Percentiles rank a stretch among this genome's conserved stretches.
phyloP scores from a whole-genome alignment of 2,797 vertebrate species.

The Zenarchopterus dispar region DNA sequence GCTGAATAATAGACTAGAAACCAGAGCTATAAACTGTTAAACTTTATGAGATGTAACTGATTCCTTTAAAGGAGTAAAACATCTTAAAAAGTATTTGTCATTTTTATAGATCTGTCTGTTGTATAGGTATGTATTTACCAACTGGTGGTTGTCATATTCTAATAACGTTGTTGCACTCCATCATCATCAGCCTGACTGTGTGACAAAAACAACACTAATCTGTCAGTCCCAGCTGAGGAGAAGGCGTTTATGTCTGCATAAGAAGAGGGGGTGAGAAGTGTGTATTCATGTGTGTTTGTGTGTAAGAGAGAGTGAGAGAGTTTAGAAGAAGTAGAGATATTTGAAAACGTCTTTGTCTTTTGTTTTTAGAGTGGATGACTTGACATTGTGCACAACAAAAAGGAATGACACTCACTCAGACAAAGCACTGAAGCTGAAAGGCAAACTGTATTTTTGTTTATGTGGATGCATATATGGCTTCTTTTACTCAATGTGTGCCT shows the following conservation, averaged over 20 bases:
- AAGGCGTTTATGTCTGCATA: slow-evolving; percentile 44
- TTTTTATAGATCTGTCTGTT: slow-evolving; percentile 33
- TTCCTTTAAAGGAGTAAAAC: slow-evolving; percentile 7
- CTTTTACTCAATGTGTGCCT: slow-evolving; percentile 3
- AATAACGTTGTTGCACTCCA: slow-evolving; percentile 58
- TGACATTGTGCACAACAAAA: slow-evolving; percentile 32
- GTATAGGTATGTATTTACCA: slow-evolving; percentile 23
- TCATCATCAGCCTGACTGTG: slow-evolving; percentile 58
- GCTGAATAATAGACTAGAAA: not conserved
- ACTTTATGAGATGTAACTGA: not conserved
- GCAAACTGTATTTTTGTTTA: slow-evolving; percentile 28
- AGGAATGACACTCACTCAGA: slow-evolving; percentile 15
- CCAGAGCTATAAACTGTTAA: not conserved
- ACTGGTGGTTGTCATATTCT: slow-evolving; percentile 42
- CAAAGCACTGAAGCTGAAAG: slow-evolving; percentile 40
- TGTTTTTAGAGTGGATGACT: slow-evolving; percentile 41
- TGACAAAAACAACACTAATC: slow-evolving; percentile 64
- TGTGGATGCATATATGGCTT: slow-evolving; percentile 16
- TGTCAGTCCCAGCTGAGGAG: slow-evolving; percentile 64
- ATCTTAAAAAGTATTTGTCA: not conserved
- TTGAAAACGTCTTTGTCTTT: slow-evolving; percentile 24
- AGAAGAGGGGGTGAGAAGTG: slow-evolving; percentile 16
- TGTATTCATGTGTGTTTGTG: slow-evolving; percentile 16
- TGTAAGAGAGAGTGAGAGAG: slow-evolving; percentile 3
- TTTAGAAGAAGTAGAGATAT: not conserved